A percentile compares a stretch with the other conserved stretches of the same genome.
Conservation (phyloP, 1,140 invertebrate species). For the Pogonomyrmex barbatus region DNA sequence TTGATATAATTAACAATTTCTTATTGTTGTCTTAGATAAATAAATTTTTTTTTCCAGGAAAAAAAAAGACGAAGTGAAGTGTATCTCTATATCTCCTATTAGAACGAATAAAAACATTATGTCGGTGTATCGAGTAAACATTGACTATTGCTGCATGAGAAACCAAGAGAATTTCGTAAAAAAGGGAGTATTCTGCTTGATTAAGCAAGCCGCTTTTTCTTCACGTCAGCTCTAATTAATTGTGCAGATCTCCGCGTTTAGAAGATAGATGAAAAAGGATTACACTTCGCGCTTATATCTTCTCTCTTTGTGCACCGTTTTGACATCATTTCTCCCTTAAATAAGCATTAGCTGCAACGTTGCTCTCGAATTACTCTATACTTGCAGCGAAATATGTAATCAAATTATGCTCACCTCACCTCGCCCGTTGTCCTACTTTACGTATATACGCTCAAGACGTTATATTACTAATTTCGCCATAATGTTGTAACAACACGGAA, state of each 20-base stretch:
- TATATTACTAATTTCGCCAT: constrained; percentile 47
- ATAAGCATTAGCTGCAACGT: constrained; percentile 41
- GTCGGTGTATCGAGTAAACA: constrained; percentile 26
- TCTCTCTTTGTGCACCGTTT: constrained; percentile 40
- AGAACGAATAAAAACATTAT: neutral
- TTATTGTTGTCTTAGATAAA: neutral
- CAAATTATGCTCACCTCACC: constrained; percentile 42
- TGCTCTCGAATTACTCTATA: constrained; percentile 40
- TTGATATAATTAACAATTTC: constrained; percentile 10
- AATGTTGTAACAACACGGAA: constrained; percentile 38
- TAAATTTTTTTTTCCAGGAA: neutral
- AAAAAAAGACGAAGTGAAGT: neutral
- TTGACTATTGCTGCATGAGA: constrained; percentile 13
- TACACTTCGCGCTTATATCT: constrained; percentile 60
- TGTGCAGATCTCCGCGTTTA: constrained; percentile 69
- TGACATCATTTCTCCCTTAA: constrained; percentile 54
- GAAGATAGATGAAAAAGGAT: constrained; percentile 74
- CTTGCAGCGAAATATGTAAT: constrained; percentile 50
- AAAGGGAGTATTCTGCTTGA: constrained; percentile 55
- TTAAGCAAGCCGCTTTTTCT: constrained; percentile 70
- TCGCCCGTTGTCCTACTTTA: constrained; percentile 30
- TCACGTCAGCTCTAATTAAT: constrained; percentile 72
- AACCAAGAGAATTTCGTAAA: constrained; percentile 20
- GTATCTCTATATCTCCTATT: neutral
- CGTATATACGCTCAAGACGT: constrained; percentile 27